These are phyloP conservation scores for Cremastinae sp. DNA, from an alignment of 2,888 invertebrate species.

Conservation along the genomic window DNA sequence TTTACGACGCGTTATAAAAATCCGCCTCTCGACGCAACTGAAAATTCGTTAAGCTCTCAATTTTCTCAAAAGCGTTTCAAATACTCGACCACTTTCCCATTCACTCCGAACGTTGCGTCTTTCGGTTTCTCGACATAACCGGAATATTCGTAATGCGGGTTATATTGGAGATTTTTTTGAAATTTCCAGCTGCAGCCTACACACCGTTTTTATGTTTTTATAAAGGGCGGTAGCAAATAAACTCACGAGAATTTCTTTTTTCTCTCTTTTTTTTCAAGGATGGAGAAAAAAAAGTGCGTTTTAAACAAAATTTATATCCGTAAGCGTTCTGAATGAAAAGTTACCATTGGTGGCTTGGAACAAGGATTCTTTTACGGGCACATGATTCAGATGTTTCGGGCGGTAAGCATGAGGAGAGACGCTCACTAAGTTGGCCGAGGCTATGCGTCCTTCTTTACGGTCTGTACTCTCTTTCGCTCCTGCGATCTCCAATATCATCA, in stretches of 20 bases:
- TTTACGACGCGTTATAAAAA: constrained; percentile 51
- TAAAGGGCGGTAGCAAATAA: no score
- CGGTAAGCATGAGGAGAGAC: constrained; percentile 23
- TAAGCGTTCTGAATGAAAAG: background rate
- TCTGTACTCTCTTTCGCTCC: constrained; percentile 59
- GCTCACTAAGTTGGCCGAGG: constrained; percentile 79
- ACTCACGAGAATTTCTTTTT: constrained; percentile 15
- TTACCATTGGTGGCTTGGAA: constrained; percentile 63
- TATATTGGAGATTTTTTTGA: no score
- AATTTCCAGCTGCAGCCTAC: no score
- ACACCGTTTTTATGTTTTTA: no score
- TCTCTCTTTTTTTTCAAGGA: constrained; percentile 1
- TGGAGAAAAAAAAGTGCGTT: no score
- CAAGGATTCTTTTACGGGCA: constrained; percentile 73
- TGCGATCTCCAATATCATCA: constrained; percentile 67
- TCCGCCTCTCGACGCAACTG: constrained; percentile 45
- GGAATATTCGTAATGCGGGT: no score
- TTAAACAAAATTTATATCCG: no score
- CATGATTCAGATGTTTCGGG: constrained; percentile 48
- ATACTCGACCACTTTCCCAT: no score
- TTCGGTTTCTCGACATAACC: background rate
- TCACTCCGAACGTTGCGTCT: no score
- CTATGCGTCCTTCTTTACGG: constrained; percentile 73
- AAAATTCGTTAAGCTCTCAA: constrained; percentile 45
- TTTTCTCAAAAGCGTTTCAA: no score